Conservation (phyloP, 2,888 invertebrate genomes). For the Nymphalis polychloros region DNA sequence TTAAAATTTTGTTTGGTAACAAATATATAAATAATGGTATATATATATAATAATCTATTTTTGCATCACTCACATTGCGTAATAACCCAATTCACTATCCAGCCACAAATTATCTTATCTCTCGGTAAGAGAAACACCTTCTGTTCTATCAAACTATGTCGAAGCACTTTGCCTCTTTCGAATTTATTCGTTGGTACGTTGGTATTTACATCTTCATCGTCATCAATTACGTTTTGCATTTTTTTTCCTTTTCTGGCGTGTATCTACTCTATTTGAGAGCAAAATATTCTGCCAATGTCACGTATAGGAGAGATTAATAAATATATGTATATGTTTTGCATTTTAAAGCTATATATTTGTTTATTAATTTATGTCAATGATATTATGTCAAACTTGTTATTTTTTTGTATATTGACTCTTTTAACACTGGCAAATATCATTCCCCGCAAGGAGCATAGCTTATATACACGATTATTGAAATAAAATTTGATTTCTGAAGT, state of each 20-base stretch:
- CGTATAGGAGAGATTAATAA: no score
- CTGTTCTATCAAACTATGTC: conserved; percentile 17
- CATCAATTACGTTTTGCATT: neutral
- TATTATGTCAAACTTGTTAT: neutral
- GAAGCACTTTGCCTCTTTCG: conserved; percentile 21
- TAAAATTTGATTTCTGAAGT: no score
- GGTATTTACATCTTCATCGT: neutral
- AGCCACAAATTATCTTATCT: conserved; percentile 49
- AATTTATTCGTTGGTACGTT: conserved; percentile 2
- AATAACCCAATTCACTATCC: conserved; percentile 47
- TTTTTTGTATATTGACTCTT: neutral
- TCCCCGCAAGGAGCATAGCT: no score
- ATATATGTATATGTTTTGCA: no score
- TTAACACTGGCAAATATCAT: no score
- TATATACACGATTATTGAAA: no score
- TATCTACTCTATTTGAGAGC: no score
- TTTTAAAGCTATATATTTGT: neutral
- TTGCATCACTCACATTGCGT: conserved; percentile 51
- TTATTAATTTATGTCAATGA: neutral
- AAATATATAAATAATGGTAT: no score
- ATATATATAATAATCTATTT: no score
- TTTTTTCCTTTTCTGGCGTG: no score
- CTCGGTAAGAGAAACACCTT: conserved; percentile 39
- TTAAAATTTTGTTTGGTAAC: no score
- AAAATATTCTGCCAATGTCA: no score